A percentile compares a stretch with the other conserved stretches of the same genome.
Evolutionary conservation across 2,888 invertebrate species (phyloP).

Genomic region (Brachynemurus nebulosus): DNA sequence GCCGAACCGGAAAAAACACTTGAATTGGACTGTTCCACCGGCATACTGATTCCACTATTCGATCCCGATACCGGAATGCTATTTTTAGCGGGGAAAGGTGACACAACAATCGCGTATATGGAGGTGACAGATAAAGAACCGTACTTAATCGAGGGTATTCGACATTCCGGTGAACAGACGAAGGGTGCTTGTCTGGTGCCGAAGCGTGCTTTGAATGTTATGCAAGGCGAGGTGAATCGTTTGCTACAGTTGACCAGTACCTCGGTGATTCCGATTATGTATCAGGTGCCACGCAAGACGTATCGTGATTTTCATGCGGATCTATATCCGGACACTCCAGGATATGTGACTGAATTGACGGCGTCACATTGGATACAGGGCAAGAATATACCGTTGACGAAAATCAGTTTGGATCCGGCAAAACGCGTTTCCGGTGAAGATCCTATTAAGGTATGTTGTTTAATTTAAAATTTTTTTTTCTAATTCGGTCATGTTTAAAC

Average conservation of each 20-base stretch:
- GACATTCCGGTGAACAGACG: slow-evolving; percentile 87
- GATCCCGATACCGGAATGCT: slow-evolving; percentile 92
- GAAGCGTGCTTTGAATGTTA: slow-evolving; percentile 84
- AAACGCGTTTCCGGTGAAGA: slow-evolving; percentile 49
- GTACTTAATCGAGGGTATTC: slow-evolving; percentile 66
- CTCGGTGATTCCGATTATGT: slow-evolving; percentile 83
- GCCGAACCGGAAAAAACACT: slow-evolving; percentile 61
- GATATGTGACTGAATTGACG: slow-evolving; percentile 63
- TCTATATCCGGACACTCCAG: slow-evolving; percentile 81
- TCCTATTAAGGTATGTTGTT: slow-evolving; percentile 46
- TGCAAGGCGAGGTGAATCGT: slow-evolving; percentile 93
- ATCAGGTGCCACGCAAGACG: slow-evolving; percentile 70
- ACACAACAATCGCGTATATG: slow-evolving; percentile 80
- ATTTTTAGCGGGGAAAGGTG: slow-evolving; percentile 89
- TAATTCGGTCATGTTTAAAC: too few species aligned
- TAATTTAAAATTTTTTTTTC: too few species aligned
- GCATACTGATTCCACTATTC: slow-evolving; percentile 82
- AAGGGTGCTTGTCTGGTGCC: slow-evolving; percentile 88
- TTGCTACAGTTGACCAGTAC: slow-evolving; percentile 75
- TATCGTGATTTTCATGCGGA: slow-evolving; percentile 81
- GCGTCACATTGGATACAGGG: slow-evolving; percentile 74
- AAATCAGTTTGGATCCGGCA: slow-evolving; percentile 71
- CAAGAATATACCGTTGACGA: slow-evolving; percentile 57
- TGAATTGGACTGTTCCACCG: slow-evolving; percentile 75
- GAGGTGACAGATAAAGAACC: slow-evolving; percentile 84